Base-by-base conservation (phyloP, 2,113 vertebrate species). In the Tricholaema leucomelas region DNA sequence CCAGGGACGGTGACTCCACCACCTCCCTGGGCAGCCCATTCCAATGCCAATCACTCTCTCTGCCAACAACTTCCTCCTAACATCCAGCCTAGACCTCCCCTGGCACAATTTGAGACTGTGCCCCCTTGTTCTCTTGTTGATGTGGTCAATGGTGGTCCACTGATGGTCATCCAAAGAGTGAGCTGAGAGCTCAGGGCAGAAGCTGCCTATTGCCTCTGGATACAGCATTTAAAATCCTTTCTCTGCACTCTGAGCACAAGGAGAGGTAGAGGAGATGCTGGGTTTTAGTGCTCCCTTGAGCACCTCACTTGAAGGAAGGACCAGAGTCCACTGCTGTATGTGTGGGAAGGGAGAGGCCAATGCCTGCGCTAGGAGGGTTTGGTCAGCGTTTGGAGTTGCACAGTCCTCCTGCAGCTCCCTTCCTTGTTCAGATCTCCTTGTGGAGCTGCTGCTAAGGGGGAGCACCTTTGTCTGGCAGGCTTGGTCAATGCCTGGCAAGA, bases 281-380 rank as follows among this genome's bases (percentile, higher is more conserved):
- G 12, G 78, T 48, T 67, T 25, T 3, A 55, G 27, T 56, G 38
- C 12, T 59, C 31, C 38, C 23, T 31, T 4, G 21, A 79, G 31
- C 58, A 83, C 4, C 42, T 72, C 38, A 31, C 8, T 33, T 44
- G 54, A 42, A 67, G 42, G 36, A 10, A 61, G 46, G 30, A 67
- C 13, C 36, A 14, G 0, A 0, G 18, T 4, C 16, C 3, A 10
- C 38, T 0, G 1, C 58, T 0, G 0, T 2, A 16, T 4, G 27
- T 28, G 18, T 44, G 46, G 52, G 42, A 30, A 6, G 40, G 76
- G 7, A 31, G 46, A 77, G 27, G 50, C 28, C 33, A 60, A 27
- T 5, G 6, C 36, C 21, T 46, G 25, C 33, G 11, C 28, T 6
- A 46, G 6, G 11, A 3, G 20, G 3, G 3, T 5, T 36, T 30